Percentiles rank a stretch among this genome's conserved stretches.
Evolutionary conservation across 2,797 vertebrate genomes (phyloP).

Genomic region (Neomorphus geoffroyi): DNA sequence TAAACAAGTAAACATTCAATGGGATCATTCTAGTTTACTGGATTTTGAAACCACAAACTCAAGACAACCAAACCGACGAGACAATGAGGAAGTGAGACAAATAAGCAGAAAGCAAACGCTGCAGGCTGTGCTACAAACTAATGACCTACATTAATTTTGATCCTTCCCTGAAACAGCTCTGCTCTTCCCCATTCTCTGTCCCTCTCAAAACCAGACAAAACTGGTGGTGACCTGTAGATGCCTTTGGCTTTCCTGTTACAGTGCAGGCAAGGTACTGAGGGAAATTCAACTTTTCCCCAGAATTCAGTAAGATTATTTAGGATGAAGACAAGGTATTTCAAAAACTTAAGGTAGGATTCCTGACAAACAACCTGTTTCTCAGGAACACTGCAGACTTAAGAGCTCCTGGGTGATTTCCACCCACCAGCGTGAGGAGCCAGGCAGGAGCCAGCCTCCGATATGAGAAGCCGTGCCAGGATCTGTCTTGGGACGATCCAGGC

Average conservation of each 20-base stretch:
- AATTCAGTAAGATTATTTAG: not conserved
- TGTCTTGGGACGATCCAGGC: not conserved
- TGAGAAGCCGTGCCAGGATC: not conserved
- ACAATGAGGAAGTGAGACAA: not conserved
- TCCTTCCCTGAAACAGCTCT: not conserved
- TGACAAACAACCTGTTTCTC: not conserved
- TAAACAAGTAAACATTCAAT: not conserved
- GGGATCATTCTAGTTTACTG: not conserved
- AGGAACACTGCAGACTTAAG: not conserved
- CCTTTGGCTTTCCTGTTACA: not conserved
- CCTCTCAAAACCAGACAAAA: not conserved
- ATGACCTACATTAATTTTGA: not conserved
- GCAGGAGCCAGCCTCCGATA: fast-evolving
- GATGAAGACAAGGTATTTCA: not conserved
- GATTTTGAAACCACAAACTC: not conserved
- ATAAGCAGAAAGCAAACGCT: not conserved
- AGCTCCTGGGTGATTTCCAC: not conserved
- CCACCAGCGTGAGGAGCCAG: not conserved
- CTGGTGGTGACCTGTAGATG: fast-evolving
- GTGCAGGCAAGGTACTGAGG: not conserved
- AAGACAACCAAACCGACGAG: not conserved
- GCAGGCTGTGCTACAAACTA: not conserved
- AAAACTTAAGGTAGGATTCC: not conserved
- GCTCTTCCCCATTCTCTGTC: not conserved
- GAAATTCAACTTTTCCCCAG: not conserved